Conservation (phyloP, 1,140 invertebrate species). For the Wiebesia pumilae region DNA sequence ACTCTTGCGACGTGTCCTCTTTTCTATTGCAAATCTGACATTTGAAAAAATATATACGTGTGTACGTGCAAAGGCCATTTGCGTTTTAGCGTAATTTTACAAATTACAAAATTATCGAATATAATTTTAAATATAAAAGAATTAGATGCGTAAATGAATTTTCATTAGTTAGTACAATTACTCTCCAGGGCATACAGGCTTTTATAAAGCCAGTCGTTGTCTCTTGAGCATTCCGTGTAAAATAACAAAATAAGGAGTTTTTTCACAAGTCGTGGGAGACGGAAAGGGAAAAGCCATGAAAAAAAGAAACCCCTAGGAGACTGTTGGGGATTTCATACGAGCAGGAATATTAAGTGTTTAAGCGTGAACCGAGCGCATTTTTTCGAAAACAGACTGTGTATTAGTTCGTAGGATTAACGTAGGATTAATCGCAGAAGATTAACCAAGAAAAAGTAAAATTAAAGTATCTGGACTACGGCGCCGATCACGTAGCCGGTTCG, state of each 20-base stretch:
- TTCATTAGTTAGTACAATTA: slow-evolving; percentile 39
- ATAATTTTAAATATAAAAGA: slow-evolving; percentile 4
- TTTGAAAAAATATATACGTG: not conserved
- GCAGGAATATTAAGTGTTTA: slow-evolving; percentile 58
- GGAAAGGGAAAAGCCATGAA: slow-evolving; percentile 50
- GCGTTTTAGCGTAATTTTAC: not conserved
- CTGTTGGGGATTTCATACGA: slow-evolving; percentile 19
- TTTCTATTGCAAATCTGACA: slow-evolving; percentile 23
- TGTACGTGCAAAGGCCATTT: not conserved
- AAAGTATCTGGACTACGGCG: slow-evolving; percentile 69
- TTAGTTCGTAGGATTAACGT: slow-evolving; percentile 68
- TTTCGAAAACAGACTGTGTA: slow-evolving; percentile 70
- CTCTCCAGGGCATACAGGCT: not conserved
- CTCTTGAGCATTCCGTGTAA: slow-evolving; percentile 42
- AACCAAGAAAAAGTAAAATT: slow-evolving; percentile 45
- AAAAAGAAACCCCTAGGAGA: slow-evolving; percentile 39
- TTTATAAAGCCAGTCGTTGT: slow-evolving; percentile 39
- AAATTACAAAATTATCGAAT: not conserved
- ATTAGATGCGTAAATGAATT: slow-evolving; percentile 22
- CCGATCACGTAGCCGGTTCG: slow-evolving; percentile 69
- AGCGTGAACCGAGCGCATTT: slow-evolving; percentile 59
- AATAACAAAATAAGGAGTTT: slow-evolving; percentile 33
- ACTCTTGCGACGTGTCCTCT: not conserved
- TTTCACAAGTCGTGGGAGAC: slow-evolving; percentile 45
- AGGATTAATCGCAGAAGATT: no score